Evolutionary conservation across 2,113 vertebrate species (phyloP).

Genomic region (Strix uralensis): DNA sequence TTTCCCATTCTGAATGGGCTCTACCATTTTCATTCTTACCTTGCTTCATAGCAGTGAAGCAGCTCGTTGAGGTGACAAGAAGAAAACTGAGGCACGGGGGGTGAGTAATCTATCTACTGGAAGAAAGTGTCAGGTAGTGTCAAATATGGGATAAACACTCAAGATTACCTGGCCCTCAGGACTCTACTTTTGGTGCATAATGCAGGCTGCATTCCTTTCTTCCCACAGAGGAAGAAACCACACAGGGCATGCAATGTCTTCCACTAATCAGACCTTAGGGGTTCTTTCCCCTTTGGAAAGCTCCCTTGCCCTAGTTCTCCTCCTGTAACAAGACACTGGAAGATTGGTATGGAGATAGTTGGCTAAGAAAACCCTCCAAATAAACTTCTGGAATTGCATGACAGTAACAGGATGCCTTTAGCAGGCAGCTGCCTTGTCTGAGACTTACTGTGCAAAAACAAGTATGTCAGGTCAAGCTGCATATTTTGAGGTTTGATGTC

Average conservation of each 20-base stretch:
- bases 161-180: constrained; percentile 26
- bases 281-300: not conserved
- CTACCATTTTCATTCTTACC: not conserved
- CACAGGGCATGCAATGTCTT: not conserved
- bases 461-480: constrained; percentile 59
- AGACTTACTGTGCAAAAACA: constrained; percentile 21
- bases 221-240: constrained; percentile 11
- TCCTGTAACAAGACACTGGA: not conserved
- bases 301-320: constrained; percentile 26
- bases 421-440: constrained; percentile 40
- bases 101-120: not conserved
- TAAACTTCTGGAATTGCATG: not conserved
- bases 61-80: not conserved
- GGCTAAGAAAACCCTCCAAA: constrained; percentile 22
- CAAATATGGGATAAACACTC: not conserved
- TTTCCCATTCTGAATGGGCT: not conserved
- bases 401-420: constrained; percentile 15
- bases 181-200: not conserved
- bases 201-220: constrained; percentile 15
- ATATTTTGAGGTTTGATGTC: constrained; percentile 60
- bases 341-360: constrained; percentile 38
- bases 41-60: not conserved
- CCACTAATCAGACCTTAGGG: not conserved
- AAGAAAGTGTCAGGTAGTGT: not conserved
- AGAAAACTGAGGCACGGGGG: not conserved